Evolutionary conservation across 1,140 invertebrate genomes (phyloP), one percentile per base, ranked within the genome.

Genomic region (Sycophaga agraensis): DNA sequence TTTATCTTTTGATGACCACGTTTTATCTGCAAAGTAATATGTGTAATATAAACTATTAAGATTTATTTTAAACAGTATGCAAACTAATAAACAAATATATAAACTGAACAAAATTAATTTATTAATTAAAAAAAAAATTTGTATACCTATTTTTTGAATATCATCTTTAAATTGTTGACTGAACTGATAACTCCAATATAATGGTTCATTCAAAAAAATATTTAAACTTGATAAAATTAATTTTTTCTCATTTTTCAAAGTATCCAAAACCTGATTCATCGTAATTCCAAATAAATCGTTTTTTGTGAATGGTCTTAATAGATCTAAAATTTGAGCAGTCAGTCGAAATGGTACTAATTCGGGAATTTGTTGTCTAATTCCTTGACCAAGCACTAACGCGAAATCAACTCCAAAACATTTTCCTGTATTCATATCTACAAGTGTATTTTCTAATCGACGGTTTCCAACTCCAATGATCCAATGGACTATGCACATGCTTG

Each of bases 311-410:
- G 91, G 91, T 64, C 82, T 76, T 68, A 89, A 82, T 5, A 92
- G 65, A 35, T 84, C 83, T 4, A 85, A 67, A 24, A 93, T 83
- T 72, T 92, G 91, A 8, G 86, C 78, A 2, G 91, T 92, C 43
- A 93, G 71, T 22, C 91, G 80, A 68, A 91, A 89, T 4, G 91
- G 91, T 60, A 92, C 83, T 40, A 93, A 69, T 82, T 94, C 91
- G 1, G 91, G 90, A 58, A 91, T 70, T 0, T 72, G 67, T 49
- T 87, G 73, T 63, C 80, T 75, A 7, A 82, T 46, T 3, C 76
- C 85, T 59, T 82, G 82, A 9, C 88, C 90, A 82, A 92, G 92
- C 8, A 88, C 85, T 67, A 85, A 81, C 6, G 87, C 88, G 82
- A 92, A 92, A 79, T 93, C 90, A 60, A 92, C 91, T 0, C 89